A percentile compares a stretch with the other conserved stretches of the same genome.
Evolutionary conservation across 1,140 invertebrate species (phyloP).

Genomic region (Apis cerana): DNA sequence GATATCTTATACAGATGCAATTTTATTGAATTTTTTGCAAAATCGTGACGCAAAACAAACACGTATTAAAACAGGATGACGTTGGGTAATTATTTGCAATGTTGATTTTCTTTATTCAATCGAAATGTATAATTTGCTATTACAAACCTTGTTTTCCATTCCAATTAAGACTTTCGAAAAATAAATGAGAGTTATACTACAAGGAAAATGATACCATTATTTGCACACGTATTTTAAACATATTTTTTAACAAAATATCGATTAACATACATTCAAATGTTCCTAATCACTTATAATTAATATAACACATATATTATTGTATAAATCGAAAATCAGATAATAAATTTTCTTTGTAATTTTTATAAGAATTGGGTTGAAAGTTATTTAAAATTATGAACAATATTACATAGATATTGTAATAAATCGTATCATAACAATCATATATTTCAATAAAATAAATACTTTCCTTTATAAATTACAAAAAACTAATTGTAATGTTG

Average conservation of each 20-base stretch:
- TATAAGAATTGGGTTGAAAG: too few relatives aligned
- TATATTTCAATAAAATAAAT: too few relatives aligned
- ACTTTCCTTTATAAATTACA: too few relatives aligned
- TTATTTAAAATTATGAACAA: too few relatives aligned
- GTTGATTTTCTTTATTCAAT: not conserved
- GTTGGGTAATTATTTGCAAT: not conserved
- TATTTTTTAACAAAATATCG: not conserved
- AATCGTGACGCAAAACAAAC: not conserved
- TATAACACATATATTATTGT: too few relatives aligned
- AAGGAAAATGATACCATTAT: not conserved
- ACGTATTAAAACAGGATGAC: not conserved
- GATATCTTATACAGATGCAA: not conserved
- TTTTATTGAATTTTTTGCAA: not conserved
- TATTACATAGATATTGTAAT: too few relatives aligned
- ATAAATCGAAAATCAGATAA: too few relatives aligned
- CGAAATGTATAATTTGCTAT: not conserved
- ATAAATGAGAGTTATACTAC: not conserved
- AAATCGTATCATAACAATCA: too few relatives aligned
- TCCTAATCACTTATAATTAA: too few relatives aligned
- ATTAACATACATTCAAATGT: too few relatives aligned
- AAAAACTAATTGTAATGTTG: too few relatives aligned
- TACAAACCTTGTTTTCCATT: not conserved
- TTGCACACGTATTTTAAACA: not conserved
- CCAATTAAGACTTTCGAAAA: not conserved
- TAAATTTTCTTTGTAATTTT: too few relatives aligned